phyloP scores from a whole-genome alignment of 1,140 invertebrate genomes.

The Gonioctena quinquepunctata region DNA sequence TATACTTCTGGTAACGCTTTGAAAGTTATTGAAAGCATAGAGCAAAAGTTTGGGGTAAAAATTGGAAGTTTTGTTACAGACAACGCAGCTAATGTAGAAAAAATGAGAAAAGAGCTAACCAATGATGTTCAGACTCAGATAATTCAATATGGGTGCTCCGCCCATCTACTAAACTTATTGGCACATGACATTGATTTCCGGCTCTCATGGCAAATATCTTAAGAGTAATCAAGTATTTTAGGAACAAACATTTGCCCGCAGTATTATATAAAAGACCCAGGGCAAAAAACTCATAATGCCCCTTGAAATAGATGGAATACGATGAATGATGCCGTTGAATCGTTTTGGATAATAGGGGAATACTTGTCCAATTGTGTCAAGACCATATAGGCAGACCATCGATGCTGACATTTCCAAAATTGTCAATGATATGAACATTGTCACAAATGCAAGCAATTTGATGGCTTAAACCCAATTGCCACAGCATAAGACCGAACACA shows the following conservation, averaged over 20 bases:
- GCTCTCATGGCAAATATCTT: background rate
- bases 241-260: slow-evolving; percentile 1
- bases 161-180: background rate
- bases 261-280: background rate
- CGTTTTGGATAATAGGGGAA: background rate
- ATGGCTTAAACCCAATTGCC: background rate
- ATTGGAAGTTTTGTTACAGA: background rate
- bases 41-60: background rate
- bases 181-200: background rate
- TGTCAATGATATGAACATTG: slow-evolving; percentile 2
- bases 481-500: background rate
- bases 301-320: slow-evolving; percentile 5
- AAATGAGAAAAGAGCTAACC: background rate
- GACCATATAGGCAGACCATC: background rate
- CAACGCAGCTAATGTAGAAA: background rate
- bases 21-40: background rate
- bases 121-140: background rate
- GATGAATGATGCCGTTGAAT: background rate
- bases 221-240: background rate
- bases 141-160: slow-evolving; percentile 1
- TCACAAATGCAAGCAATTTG: background rate
- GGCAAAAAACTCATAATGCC: slow-evolving; percentile 7
- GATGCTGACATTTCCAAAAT: slow-evolving; percentile 9
- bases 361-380: background rate
- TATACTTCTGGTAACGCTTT: background rate